phyloP scores from a whole-genome alignment of 2,888 invertebrate genomes.

The Hypena proboscidalis region DNA sequence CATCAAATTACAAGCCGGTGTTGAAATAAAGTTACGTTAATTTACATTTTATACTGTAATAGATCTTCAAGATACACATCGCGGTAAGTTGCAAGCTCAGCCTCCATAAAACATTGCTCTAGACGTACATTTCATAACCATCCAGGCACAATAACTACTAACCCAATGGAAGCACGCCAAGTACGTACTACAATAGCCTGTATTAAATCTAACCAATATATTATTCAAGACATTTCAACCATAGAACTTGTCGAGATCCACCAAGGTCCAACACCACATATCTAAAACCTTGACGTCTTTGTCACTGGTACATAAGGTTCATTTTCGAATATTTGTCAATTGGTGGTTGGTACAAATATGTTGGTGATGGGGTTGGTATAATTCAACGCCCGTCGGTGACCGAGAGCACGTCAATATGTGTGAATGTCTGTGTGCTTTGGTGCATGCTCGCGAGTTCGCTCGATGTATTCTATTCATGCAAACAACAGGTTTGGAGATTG shows the following conservation, averaged over 20 bases:
- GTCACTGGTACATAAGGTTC: slow-evolving; percentile 6
- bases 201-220: slow-evolving; percentile 56
- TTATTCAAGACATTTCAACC: slow-evolving; percentile 50
- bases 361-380: slow-evolving; percentile 33
- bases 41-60: not conserved
- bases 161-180: slow-evolving; percentile 44
- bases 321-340: slow-evolving; percentile 7
- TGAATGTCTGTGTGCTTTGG: slow-evolving; percentile 30
- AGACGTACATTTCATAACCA: slow-evolving; percentile 35
- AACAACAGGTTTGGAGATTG: no score
- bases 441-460: slow-evolving; percentile 9
- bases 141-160: slow-evolving; percentile 24
- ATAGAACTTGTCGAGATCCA: slow-evolving; percentile 32
- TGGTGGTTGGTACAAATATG: not conserved
- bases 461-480: no score
- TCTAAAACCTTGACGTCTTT: not conserved
- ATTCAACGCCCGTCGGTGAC: slow-evolving; percentile 35
- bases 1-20: no score
- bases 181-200: slow-evolving; percentile 49
- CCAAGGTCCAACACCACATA: slow-evolving; percentile 20
- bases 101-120: slow-evolving; percentile 24
- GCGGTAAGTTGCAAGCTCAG: not conserved
- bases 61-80: no score
- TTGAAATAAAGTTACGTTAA: no score
- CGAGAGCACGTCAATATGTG: slow-evolving; percentile 38